Evolutionary conservation across 2,797 vertebrate genomes (phyloP), one percentile per base, ranked within the genome.

Genomic region (Otolemur crassicaudatus): DNA sequence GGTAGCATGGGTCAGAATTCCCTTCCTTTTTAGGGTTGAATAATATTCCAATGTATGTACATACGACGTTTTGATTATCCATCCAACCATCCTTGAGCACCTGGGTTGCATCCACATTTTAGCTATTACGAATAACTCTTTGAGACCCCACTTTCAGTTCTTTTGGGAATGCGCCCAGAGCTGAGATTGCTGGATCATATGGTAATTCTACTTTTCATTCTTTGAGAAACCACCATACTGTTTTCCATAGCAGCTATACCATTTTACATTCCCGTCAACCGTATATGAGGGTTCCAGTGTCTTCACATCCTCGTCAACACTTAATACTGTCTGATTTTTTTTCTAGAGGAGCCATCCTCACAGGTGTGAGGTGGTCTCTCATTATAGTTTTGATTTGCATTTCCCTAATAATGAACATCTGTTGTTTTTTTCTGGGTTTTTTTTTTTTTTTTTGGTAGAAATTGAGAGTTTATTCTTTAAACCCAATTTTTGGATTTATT

Each of bases 1-100:
- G 14, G 20, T 19, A 49, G 13, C 53, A 17, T 53, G 25, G 22
- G 13, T 80, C 23, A 75, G 58, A 82, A 79, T 70, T 65, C 25
- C 81, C 14, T 92, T 40, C 46, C 34, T 67, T 82, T 93, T 90
- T 29, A 91, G 61, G 40, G 19, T 31, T 83, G 25, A 96, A 60
- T 73, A 37, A 37, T 79, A 86, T 67, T 67, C 22, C 12, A 11
- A 2, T 25, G 13, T 53, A 7, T 92, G 14, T 43, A 10, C 60
- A 14, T 20, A 29, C 9, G 8, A 11, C 3, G 25, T 87, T 87
- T 91, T 22, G 19, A 77, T 49, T 43, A 49, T n/a, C 20, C 5
- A 3, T 61, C 70, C 49, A 34, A 40, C 72, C 10, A 37, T 31
- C 19, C 23, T 20, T 22, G 6, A 20, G 17, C 20, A 49, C 49